phyloP scores from a whole-genome alignment of 2,113 vertebrate genomes.

The Anthoscopus minutus region DNA sequence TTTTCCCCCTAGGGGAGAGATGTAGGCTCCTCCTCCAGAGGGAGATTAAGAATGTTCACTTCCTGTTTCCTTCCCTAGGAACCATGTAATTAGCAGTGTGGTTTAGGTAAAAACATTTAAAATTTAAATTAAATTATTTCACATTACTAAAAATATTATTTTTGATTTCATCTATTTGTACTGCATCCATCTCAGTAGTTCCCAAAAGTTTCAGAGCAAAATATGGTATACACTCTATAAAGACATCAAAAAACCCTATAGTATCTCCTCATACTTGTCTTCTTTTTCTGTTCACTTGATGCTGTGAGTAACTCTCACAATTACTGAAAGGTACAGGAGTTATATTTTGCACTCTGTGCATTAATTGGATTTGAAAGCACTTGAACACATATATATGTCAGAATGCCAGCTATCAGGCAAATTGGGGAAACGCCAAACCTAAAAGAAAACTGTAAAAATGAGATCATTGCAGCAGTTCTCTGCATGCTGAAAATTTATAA shows the following conservation, averaged over 20 bases:
- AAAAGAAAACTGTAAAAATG: neutral
- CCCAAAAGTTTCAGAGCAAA: neutral
- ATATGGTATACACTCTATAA: neutral
- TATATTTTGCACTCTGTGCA: neutral
- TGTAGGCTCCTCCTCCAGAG: neutral
- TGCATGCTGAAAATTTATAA: neutral
- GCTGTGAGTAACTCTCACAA: neutral
- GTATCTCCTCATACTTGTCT: neutral
- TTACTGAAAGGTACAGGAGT: neutral
- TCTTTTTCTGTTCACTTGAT: neutral
- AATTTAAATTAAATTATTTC: neutral
- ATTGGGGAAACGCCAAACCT: neutral
- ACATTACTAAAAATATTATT: neutral
- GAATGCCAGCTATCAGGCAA: slow-evolving; percentile 1
- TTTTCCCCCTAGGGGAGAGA: neutral
- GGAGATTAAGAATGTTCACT: neutral
- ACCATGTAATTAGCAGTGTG: neutral
- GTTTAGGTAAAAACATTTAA: neutral
- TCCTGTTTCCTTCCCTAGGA: neutral
- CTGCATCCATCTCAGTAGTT: fast-evolving
- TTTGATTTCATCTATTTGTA: neutral
- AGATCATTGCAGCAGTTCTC: neutral
- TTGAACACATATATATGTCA: neutral
- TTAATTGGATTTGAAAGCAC: slow-evolving; percentile 20
- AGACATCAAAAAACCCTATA: neutral